Conservation (phyloP, 2,113 vertebrate genomes). For the Nothocercus julius region DNA sequence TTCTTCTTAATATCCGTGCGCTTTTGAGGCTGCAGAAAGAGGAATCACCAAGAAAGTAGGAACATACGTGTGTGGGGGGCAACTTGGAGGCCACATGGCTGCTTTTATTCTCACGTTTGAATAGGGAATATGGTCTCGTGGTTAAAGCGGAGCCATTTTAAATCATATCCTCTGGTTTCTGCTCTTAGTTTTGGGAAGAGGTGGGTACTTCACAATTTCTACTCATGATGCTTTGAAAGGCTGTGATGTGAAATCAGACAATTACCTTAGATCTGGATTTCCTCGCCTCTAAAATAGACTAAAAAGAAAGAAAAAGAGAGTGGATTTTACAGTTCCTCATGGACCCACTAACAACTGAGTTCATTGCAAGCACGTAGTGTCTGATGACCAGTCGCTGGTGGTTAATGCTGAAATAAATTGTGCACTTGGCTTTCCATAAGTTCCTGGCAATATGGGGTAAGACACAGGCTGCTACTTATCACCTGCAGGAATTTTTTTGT, state of each 20-base stretch:
- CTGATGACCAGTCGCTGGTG: background rate
- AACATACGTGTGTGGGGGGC: fast-evolving
- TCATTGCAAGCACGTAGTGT: background rate
- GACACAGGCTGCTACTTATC: fast-evolving
- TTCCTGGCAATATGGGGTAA: fast-evolving
- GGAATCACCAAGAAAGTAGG: background rate
- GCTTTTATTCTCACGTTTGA: background rate
- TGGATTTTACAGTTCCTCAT: background rate
- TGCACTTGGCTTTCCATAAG: background rate
- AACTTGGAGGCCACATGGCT: background rate
- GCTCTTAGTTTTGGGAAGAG: background rate
- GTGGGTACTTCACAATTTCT: background rate
- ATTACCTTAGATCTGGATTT: background rate
- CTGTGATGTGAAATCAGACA: background rate
- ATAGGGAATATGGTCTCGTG: fast-evolving
- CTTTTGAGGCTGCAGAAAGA: background rate
- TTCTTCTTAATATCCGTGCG: fast-evolving
- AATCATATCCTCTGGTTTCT: background rate
- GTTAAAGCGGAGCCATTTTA: background rate
- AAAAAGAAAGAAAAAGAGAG: too few species aligned
- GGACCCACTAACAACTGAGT: background rate
- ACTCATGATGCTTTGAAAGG: background rate
- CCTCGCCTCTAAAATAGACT: background rate
- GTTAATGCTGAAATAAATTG: background rate
- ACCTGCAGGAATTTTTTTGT: background rate